These are phyloP conservation scores for Tetraodon nigroviridis DNA, from an alignment of 2,113 vertebrate species.

Conservation along the genomic window DNA sequence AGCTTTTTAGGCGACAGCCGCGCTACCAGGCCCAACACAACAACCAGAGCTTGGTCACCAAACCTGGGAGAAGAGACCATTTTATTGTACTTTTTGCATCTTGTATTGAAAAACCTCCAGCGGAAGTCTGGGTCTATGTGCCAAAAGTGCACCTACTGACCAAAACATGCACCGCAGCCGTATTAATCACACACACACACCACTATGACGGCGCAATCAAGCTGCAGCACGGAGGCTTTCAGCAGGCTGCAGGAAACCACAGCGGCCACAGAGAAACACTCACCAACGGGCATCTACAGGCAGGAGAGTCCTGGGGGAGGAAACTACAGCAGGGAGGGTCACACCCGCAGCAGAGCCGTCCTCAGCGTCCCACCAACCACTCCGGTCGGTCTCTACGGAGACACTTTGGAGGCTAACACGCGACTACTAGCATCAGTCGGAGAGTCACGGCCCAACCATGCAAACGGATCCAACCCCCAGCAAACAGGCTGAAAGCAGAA, in stretches of 20 bases:
- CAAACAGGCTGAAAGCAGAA: neutral
- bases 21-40: neutral
- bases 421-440: neutral
- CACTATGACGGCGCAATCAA: neutral
- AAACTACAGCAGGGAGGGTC: conserved; percentile 15
- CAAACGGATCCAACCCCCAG: neutral
- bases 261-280: conserved; percentile 56
- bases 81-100: conserved; percentile 34
- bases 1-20: neutral
- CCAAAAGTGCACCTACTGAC: neutral
- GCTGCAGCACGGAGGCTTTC: neutral
- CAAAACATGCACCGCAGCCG: neutral
- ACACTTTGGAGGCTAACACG: neutral
- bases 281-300: conserved; percentile 38
- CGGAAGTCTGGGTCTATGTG: neutral
- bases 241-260: conserved; percentile 25
- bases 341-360: conserved; percentile 27
- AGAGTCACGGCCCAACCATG: neutral
- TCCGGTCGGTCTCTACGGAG: conserved; percentile 1
- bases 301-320: conserved; percentile 4
- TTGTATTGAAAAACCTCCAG: neutral
- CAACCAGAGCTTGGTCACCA: neutral
- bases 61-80: conserved; percentile 21
- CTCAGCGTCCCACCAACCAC: conserved; percentile 24
- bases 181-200: conserved; percentile 16